Conservation (phyloP, 2,797 vertebrate species). For the Eutrigla gurnardus region DNA sequence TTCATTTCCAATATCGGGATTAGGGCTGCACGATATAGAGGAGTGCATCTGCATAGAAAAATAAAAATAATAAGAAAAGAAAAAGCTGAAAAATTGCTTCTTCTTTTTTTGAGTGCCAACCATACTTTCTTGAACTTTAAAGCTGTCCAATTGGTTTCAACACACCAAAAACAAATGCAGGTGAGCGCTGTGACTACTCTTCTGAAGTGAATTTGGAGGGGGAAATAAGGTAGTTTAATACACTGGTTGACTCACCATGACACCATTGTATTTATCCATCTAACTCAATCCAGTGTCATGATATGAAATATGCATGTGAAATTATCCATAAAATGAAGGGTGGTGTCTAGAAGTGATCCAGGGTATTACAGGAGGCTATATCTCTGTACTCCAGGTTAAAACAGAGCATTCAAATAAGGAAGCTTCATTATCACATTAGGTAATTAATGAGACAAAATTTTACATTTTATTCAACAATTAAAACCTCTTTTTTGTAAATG, state of each 20-base stretch:
- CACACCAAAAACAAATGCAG: not conserved
- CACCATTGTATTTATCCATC: not conserved
- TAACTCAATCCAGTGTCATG: constrained; percentile 5
- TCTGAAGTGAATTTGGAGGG: not conserved
- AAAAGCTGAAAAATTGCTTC: no score
- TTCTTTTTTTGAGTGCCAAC: no score
- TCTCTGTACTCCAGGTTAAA: no score
- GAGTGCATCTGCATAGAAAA: no score
- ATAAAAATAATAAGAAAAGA: no score
- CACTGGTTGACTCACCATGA: not conserved
- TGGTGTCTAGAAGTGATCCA: not conserved
- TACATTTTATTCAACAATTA: no score
- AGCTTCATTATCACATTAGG: no score
- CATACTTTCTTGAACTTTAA: not conserved
- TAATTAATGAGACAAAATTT: no score
- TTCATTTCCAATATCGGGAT: no score
- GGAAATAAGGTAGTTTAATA: not conserved
- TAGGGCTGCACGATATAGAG: no score
- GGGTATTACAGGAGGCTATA: not conserved
- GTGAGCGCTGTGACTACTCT: not conserved
- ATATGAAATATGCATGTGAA: not conserved
- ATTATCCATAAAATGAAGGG: not conserved
- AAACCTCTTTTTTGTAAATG: no score
- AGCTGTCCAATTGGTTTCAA: not conserved
- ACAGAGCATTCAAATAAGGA: no score